Conservation (phyloP, 2,113 vertebrate genomes). For the Ptilonorhynchus violaceus region DNA sequence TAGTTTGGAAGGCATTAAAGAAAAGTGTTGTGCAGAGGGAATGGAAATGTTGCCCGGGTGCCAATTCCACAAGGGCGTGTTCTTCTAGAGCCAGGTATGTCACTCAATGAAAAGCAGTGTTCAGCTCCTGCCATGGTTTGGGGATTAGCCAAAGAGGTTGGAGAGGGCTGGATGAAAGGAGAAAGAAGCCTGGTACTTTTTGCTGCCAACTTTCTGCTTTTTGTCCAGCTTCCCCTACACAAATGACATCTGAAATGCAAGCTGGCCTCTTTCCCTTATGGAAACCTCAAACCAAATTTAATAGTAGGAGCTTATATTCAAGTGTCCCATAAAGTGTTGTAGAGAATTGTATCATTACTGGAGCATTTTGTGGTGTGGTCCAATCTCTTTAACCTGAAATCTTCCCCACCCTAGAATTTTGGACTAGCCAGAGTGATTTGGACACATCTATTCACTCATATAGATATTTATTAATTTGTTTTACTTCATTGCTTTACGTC, state of each 20-base stretch:
- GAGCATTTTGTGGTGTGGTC: conserved; percentile 15
- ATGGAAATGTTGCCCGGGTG: conserved; percentile 22
- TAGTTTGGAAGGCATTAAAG: conserved; percentile 43
- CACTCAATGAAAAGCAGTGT: conserved; percentile 55
- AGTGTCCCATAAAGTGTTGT: conserved; percentile 16
- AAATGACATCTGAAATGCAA: conserved; percentile 54
- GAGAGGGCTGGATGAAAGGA: conserved; percentile 14
- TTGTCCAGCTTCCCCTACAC: conserved; percentile 30
- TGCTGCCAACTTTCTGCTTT: conserved; percentile 52
- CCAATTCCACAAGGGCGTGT: conserved; percentile 56
- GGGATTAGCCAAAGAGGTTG: conserved; percentile 38
- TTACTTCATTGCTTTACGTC: background rate
- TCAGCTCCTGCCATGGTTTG: conserved; percentile 51
- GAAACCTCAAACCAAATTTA: conserved; percentile 49
- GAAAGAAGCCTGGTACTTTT: conserved; percentile 28
- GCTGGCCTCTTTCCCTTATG: background rate
- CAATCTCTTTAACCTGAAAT: conserved; percentile 16
- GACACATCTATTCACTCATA: background rate
- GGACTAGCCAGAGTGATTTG: background rate
- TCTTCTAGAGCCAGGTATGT: conserved; percentile 56
- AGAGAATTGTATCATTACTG: conserved; percentile 14
- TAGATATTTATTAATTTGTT: background rate
- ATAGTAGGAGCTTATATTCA: conserved; percentile 10
- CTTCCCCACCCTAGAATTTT: background rate
- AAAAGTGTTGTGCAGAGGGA: conserved; percentile 11